Base-by-base conservation (phyloP, 2,888 invertebrate genomes). In the Spodoptera exigua region DNA sequence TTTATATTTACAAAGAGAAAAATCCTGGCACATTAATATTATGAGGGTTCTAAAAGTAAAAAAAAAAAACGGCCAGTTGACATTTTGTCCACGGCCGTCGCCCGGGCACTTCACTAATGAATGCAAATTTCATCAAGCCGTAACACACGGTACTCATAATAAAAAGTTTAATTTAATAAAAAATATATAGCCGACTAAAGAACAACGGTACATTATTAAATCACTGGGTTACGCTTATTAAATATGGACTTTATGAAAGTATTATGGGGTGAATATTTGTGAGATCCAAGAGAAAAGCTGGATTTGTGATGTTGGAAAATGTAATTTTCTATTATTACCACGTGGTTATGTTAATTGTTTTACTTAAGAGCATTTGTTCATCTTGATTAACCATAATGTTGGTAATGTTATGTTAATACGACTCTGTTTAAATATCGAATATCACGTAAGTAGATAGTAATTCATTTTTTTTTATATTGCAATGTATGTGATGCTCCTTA, bases 61-160 rank as follows among this genome's bases (percentile, higher is more conserved):
- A 70, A 70, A 77, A 72, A 62, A 70, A 27, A 21, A 3, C 1
- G 55, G 49, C 10, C 61, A 55, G 74, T 73, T 74, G 70, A 78
- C 78, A 79, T 80, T 81, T 80, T 76, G 76, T 78, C 74, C 74
- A 75, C 73, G 74, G 65, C 61, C 72, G 68, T 56, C 65, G 61
- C 80, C 74, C 69, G 73, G 73, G 68, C 83, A 86, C 85, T 88
- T 83, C 74, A 80, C 87, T 91, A 91, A 91, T 90, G 89, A 91
- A 91, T 91, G 91, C 88, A 90, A 91, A 92, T 91, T 91, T 89
- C 85, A 90, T 89, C 85, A 90, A 82, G 81, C 83, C 76, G 78
- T 76, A 75, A 87, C 85, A 86, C 83, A 87, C 85, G 85, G 76
- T 80, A 75, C 79, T 81, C 82, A 82, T 86, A 83, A 81, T 83